phyloP scores from a whole-genome alignment of 2,888 invertebrate species.

The Drosophila buzzatii region DNA sequence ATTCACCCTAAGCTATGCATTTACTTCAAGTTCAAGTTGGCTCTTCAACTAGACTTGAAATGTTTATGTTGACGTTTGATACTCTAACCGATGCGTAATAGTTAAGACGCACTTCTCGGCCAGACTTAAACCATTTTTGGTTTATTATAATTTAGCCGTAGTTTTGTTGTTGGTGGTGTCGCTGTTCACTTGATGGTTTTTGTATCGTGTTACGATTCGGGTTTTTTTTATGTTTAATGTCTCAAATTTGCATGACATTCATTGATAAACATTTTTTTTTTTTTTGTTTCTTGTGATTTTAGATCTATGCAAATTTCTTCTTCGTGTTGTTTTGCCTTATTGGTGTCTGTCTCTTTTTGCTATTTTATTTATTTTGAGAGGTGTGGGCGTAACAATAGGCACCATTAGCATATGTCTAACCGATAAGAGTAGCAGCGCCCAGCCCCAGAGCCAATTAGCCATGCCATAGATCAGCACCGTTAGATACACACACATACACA shows the following conservation, averaged over 20 bases:
- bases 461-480: constrained; percentile 70
- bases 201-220: constrained; percentile 34
- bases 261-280: constrained; percentile 44
- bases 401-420: constrained; percentile 65
- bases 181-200: constrained; percentile 20
- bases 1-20: constrained; percentile 13
- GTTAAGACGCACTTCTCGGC: not conserved
- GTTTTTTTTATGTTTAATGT: constrained; percentile 14
- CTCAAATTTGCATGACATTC: constrained; percentile 31
- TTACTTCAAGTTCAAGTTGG: constrained; percentile 38
- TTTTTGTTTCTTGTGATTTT: constrained; percentile 15
- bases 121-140: not conserved
- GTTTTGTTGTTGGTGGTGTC: constrained; percentile 9
- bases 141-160: constrained; percentile 1
- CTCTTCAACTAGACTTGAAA: constrained; percentile 14
- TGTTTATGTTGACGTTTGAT: constrained; percentile 14
- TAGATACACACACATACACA: constrained; percentile 40
- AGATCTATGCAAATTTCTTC: constrained; percentile 63
- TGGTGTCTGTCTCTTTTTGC: constrained; percentile 9
- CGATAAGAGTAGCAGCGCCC: constrained; percentile 26
- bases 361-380: constrained; percentile 19
- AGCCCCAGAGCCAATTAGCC: constrained; percentile 69
- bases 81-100: constrained; percentile 12
- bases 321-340: constrained; percentile 16
- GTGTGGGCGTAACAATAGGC: constrained; percentile 76